phyloP scores from a whole-genome alignment of 2,888 invertebrate species.

The Teinopalpus imperialis region DNA sequence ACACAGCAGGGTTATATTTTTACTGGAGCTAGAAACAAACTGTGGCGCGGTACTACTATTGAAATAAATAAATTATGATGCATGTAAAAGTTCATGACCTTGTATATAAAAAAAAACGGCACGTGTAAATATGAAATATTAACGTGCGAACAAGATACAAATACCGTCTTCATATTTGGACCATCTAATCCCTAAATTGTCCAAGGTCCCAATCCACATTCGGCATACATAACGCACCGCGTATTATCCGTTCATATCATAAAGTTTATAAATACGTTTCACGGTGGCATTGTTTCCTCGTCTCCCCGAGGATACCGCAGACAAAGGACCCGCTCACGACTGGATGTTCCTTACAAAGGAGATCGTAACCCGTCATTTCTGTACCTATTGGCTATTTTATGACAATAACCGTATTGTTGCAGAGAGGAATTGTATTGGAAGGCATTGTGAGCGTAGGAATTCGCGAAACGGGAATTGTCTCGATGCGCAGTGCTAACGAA shows the following conservation, averaged over 20 bases:
- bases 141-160: conserved; percentile 19
- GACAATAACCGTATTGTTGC: conserved; percentile 74
- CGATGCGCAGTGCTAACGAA: conserved; percentile 62
- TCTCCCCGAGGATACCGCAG: conserved; percentile 72
- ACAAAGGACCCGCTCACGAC: conserved; percentile 73
- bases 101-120: not conserved
- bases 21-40: no score
- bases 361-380: conserved; percentile 78
- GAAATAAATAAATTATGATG: no score
- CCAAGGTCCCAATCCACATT: conserved; percentile 57
- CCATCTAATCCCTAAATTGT: conserved; percentile 68
- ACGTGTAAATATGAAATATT: conserved; percentile 20
- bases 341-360: conserved; percentile 66
- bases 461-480: conserved; percentile 79
- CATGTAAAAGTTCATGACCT: no score
- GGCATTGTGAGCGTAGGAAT: conserved; percentile 64
- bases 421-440: conserved; percentile 55
- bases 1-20: no score
- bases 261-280: conserved; percentile 77
- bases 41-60: no score
- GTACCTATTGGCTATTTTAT: conserved; percentile 80
- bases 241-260: conserved; percentile 80
- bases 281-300: conserved; percentile 68
- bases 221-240: conserved; percentile 50
- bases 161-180: conserved; percentile 42